A percentile compares a stretch with the other conserved stretches of the same genome.
Conservation (phyloP, 2,113 vertebrate species). For the Lepidothrix coronata region DNA sequence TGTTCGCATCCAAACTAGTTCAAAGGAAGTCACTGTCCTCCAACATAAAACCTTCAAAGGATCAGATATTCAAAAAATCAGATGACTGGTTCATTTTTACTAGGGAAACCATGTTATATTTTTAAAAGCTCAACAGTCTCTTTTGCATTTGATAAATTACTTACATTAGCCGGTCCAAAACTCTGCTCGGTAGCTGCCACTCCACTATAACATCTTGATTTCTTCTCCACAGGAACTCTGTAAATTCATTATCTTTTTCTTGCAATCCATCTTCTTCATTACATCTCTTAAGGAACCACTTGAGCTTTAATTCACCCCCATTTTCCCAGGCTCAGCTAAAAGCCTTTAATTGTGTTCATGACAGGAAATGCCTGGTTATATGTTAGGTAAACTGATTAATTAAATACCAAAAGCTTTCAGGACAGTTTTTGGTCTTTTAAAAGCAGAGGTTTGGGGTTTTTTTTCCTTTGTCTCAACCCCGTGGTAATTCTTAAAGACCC, state of each 20-base stretch:
- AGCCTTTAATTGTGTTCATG: background rate
- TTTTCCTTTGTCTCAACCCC: background rate
- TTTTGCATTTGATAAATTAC: background rate
- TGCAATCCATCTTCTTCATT: background rate
- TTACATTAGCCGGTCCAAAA: background rate
- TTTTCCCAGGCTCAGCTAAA: constrained; percentile 34
- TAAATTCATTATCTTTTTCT: background rate
- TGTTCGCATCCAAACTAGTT: background rate
- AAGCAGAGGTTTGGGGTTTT: background rate
- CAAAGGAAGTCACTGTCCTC: background rate
- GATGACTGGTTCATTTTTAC: background rate
- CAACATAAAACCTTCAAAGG: background rate
- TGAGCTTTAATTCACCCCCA: background rate
- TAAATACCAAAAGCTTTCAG: background rate
- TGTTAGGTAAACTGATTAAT: background rate
- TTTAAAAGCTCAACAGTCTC: background rate
- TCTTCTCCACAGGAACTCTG: background rate
- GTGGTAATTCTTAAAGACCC: background rate
- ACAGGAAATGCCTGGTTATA: constrained; percentile 44
- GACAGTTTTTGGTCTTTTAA: background rate
- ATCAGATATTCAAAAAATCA: background rate
- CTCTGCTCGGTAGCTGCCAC: background rate
- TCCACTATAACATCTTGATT: background rate
- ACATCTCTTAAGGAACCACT: background rate
- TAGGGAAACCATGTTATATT: background rate